Evolutionary conservation across 1,140 invertebrate species (phyloP).

Genomic region (Euwallacea fornicatus): DNA sequence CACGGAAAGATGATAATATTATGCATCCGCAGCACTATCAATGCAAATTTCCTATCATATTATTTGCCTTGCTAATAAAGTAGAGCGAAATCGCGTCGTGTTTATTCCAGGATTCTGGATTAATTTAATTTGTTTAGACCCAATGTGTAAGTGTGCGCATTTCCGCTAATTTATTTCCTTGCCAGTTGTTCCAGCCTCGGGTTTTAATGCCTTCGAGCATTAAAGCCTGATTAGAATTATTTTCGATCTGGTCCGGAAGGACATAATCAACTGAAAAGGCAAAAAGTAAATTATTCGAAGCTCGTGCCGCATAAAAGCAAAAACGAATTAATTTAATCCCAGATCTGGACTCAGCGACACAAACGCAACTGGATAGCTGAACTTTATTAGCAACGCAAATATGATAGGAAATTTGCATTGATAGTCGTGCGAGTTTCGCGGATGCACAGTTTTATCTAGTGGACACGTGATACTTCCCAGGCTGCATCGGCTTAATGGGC

Average conservation of each 20-base stretch:
- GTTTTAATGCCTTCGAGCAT: conserved; percentile 2
- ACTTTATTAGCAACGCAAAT: conserved; percentile 30
- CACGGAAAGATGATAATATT: not conserved
- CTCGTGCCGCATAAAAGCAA: conserved; percentile 5
- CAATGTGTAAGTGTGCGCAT: not conserved
- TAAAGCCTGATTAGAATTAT: not conserved
- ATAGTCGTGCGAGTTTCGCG: conserved; percentile 12
- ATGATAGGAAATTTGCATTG: conserved; percentile 27
- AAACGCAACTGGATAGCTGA: conserved; percentile 1
- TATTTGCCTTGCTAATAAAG: conserved; percentile 7
- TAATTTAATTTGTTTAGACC: conserved; percentile 3
- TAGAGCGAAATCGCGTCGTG: not conserved
- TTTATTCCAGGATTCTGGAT: not conserved
- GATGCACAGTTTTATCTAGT: conserved; percentile 11
- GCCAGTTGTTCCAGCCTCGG: not conserved
- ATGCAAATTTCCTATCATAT: conserved; percentile 7
- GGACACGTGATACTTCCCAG: conserved; percentile 10
- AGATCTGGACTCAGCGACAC: conserved; percentile 16
- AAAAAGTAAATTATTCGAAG: not conserved
- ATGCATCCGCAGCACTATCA: conserved; percentile 4
- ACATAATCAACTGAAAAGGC: not conserved
- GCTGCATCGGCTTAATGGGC: not conserved
- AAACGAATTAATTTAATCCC: conserved; percentile 21
- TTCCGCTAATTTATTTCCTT: conserved; percentile 2
- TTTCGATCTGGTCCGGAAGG: too few species aligned